Evolutionary conservation across 2,113 vertebrate genomes (phyloP).

Genomic region (Riparia riparia): DNA sequence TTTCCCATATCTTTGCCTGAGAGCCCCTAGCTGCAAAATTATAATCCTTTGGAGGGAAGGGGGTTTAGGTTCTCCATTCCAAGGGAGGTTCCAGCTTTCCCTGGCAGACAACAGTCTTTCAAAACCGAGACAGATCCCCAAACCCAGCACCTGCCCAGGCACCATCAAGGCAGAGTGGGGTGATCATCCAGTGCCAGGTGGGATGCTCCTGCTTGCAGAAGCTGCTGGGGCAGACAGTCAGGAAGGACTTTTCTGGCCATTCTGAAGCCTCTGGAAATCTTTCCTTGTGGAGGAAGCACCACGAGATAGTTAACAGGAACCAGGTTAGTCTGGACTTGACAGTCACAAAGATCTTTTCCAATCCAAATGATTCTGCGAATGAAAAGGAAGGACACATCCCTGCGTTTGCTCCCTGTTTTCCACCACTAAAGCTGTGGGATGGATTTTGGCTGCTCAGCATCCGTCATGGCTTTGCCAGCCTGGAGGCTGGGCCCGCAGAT

Average conservation of each 20-base stretch:
- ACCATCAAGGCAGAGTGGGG: fast-evolving
- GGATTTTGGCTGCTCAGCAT: neutral
- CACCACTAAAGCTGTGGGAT: neutral
- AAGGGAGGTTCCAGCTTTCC: no score
- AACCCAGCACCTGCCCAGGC: neutral
- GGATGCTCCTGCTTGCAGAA: neutral
- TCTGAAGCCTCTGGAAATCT: neutral
- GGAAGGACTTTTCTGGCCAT: neutral
- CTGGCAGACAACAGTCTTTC: no score
- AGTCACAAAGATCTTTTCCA: neutral
- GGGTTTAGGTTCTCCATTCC: no score
- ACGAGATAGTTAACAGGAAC: neutral
- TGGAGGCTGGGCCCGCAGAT: neutral
- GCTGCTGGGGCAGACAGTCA: neutral
- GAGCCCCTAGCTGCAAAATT: no score
- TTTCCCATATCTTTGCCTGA: no score
- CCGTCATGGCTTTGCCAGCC: neutral
- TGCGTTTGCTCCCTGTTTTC: neutral
- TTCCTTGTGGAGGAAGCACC: neutral
- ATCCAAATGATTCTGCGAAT: no score
- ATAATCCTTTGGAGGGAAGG: no score
- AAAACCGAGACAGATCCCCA: neutral
- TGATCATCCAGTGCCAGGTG: neutral
- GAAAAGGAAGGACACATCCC: neutral
- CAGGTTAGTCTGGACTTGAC: no score